Evolutionary conservation across 2,888 invertebrate genomes (phyloP), one percentile per base, ranked within the genome.

Genomic region (Nesidiocoris tenuis): DNA sequence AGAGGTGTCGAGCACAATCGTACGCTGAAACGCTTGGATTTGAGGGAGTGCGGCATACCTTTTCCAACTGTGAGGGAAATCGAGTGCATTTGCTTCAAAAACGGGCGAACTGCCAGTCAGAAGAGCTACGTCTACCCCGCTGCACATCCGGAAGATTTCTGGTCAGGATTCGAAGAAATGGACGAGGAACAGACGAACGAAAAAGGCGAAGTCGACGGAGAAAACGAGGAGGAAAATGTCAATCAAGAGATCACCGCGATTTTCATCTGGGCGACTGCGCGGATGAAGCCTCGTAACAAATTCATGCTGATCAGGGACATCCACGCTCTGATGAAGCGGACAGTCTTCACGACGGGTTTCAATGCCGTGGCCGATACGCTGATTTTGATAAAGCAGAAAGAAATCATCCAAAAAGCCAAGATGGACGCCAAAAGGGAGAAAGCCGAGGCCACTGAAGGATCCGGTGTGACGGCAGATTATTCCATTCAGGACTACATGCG

Each of bases 31-130:
- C 67, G 75, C 16, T 22, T 75, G 21, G 61, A 75, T 22, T 19
- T 75, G 12, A 75, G 68, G 23, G 75, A 61, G 18, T 68, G 67
- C 61, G 75, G 75, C 3, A 61, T 75, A 17, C 75, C 74, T 18
- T 74, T 74, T 23, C 18, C 56, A 22, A 74, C 74, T 22, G 24
- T 65, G 0, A 5, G 64, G 23, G 74, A 74, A 56, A 57, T 74
- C 24, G 74, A 74, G 23, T 23, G 65, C n/a, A 74, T 74, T 7
- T 74, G 74, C 25, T 74, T 56, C 24, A 66, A 24, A 5, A 74
- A 74, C 24, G 56, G 23, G 22, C 64, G 65, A 65, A 17, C 19
- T 1, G 64, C 23, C n/a, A 9, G 65, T 9, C 23, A 61, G 3
- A 21, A 65, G 23, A 25, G n/a, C 17, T 55, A 56, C 57, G 21